Conservation (phyloP, 2,113 vertebrate species). For the Dipodomys merriami region DNA sequence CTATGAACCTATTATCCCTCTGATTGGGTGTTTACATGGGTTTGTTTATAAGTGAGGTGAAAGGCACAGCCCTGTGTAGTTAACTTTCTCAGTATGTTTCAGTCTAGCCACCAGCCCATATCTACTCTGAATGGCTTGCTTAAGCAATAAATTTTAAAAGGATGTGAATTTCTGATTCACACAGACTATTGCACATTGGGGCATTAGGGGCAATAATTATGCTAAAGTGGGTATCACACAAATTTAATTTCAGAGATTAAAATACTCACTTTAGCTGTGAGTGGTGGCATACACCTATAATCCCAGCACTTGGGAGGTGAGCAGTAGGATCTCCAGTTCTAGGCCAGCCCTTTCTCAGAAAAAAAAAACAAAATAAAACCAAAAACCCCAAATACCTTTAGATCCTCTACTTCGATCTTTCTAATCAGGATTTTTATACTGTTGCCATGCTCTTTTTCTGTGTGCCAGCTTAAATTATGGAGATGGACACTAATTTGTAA, state of each 20-base stretch:
- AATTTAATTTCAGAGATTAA: constrained; percentile 61
- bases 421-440: constrained; percentile 68
- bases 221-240: constrained; percentile 41
- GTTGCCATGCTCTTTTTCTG: constrained; percentile 72
- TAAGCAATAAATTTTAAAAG: constrained; percentile 93
- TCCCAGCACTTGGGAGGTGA: neutral
- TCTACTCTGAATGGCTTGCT: constrained; percentile 85
- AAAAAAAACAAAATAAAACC: neutral
- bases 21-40: constrained; percentile 71
- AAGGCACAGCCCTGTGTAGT: constrained; percentile 76
- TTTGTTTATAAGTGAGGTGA: constrained; percentile 77
- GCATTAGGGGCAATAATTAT: constrained; percentile 82
- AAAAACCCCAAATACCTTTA: neutral
- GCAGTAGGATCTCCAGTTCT: neutral
- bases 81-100: constrained; percentile 80
- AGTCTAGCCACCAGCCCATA: constrained; percentile 62
- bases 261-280: neutral
- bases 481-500: constrained; percentile 42
- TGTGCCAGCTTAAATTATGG: constrained; percentile 67
- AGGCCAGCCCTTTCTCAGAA: neutral
- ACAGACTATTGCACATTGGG: constrained; percentile 82
- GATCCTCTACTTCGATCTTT: constrained; percentile 45
- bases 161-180: constrained; percentile 80
- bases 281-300: neutral
- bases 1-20: constrained; percentile 77